Conservation (phyloP, 1,140 invertebrate genomes). For the Berghia stephanieae region DNA sequence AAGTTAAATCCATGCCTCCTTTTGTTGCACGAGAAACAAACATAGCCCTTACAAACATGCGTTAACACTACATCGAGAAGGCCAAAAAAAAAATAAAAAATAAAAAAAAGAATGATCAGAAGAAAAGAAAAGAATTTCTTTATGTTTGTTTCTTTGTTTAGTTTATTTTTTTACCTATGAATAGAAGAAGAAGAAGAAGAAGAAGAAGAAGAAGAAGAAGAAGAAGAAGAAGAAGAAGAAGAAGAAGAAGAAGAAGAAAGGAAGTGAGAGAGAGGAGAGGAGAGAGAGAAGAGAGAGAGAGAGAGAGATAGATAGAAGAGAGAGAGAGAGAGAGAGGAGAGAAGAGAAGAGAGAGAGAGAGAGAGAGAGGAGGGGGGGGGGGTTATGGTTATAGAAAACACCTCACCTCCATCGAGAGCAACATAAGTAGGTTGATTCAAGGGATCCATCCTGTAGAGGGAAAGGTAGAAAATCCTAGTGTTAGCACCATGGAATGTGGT, state of each 20-base stretch:
- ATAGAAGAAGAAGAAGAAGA: slow-evolving; percentile 12
- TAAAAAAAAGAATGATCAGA: no score
- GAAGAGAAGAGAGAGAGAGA: not conserved
- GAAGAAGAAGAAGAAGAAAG: not conserved
- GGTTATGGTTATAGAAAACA: not conserved
- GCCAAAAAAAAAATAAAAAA: no score
- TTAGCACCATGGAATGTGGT: no score
- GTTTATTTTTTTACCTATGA: no score
- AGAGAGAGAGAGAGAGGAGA: not conserved
- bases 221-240: not conserved
- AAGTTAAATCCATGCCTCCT: no score
- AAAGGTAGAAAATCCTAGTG: no score
- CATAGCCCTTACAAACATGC: no score
- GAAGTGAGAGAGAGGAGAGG: not conserved
- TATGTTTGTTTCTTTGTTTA: no score
- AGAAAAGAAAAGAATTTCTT: no score
- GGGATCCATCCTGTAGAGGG: slow-evolving; percentile 34
- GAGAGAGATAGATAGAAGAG: slow-evolving; percentile 9
- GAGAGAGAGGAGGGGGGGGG: not conserved
- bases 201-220: slow-evolving; percentile 16
- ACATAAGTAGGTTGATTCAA: slow-evolving; percentile 37
- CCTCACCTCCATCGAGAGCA: slow-evolving; percentile 39
- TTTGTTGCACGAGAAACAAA: no score
- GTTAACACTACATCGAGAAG: no score
- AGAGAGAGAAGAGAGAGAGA: slow-evolving; percentile 22